A percentile compares a stretch with the other conserved stretches of the same genome.
These are phyloP conservation scores for Apamea crenata DNA, from an alignment of 2,888 invertebrate species.

Conservation along the genomic window DNA sequence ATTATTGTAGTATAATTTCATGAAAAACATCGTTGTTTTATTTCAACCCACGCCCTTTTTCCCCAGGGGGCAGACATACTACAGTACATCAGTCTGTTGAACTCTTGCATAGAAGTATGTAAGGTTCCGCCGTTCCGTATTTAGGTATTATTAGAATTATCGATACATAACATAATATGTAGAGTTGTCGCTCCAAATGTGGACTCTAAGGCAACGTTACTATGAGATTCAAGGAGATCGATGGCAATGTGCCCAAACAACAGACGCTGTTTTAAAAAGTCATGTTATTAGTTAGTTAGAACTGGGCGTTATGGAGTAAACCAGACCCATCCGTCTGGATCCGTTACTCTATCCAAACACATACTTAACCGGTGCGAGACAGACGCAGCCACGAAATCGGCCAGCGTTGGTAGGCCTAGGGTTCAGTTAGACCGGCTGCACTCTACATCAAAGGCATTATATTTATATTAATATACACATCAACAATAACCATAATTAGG, in stretches of 20 bases:
- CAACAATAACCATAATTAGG: too few relatives aligned
- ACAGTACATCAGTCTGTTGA: background rate
- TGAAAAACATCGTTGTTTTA: background rate
- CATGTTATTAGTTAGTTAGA: background rate
- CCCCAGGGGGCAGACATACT: too few relatives aligned
- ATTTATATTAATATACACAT: too few relatives aligned
- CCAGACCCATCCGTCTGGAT: background rate
- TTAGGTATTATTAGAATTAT: background rate
- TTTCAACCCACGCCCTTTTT: background rate
- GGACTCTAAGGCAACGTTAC: background rate
- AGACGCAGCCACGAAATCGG: background rate
- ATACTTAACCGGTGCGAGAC: background rate
- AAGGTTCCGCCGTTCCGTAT: background rate
- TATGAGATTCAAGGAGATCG: background rate
- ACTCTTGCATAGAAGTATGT: background rate
- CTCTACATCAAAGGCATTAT: too few relatives aligned
- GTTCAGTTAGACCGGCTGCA: too few relatives aligned
- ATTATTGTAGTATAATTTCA: conserved; percentile 21
- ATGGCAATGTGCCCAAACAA: background rate
- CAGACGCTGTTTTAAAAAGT: background rate
- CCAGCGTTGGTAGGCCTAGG: background rate
- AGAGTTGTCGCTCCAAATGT: background rate
- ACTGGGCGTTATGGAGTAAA: background rate
- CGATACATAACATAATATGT: background rate
- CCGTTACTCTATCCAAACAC: background rate